phyloP scores from a whole-genome alignment of 1,140 invertebrate species.

The Drosophila burlai region DNA sequence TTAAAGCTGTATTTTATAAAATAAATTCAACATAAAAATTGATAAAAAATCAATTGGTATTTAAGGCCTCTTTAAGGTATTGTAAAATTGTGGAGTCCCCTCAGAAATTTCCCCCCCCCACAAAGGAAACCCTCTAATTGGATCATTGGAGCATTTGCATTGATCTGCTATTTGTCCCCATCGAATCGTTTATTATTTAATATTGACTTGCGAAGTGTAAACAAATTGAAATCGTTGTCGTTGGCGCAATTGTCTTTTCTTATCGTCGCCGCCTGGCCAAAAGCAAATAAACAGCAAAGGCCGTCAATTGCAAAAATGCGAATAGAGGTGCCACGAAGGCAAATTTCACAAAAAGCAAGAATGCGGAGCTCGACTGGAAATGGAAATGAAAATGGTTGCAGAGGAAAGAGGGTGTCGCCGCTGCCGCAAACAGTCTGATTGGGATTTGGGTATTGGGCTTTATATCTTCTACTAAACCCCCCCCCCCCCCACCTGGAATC shows the following conservation, averaged over 20 bases:
- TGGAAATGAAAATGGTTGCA: not conserved
- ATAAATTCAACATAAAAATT: not conserved
- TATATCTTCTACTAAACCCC: not conserved
- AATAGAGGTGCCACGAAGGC: conserved; percentile 7
- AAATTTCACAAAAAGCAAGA: not conserved
- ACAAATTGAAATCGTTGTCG: conserved; percentile 35
- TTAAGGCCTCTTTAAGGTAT: too few relatives aligned
- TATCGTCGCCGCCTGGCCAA: conserved; percentile 49
- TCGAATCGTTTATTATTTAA: conserved; percentile 32
- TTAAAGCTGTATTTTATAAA: not conserved
- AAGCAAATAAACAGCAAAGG: conserved; percentile 41
- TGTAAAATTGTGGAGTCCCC: not conserved
- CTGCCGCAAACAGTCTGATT: conserved; percentile 22
- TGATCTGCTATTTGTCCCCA: conserved; percentile 21
- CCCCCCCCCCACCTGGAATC: not conserved
- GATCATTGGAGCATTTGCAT: conserved; percentile 8
- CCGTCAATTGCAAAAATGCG: conserved; percentile 48
- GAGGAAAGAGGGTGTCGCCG: not conserved
- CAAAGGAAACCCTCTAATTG: not conserved
- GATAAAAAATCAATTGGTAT: too few relatives aligned
- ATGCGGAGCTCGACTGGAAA: not conserved
- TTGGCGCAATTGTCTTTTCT: conserved; percentile 58
- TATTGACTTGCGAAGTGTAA: conserved; percentile 51
- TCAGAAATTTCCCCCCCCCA: too few relatives aligned
- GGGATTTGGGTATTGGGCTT: conserved; percentile 16